Conservation (phyloP, 2,797 vertebrate species). For the Remorina albescens region DNA sequence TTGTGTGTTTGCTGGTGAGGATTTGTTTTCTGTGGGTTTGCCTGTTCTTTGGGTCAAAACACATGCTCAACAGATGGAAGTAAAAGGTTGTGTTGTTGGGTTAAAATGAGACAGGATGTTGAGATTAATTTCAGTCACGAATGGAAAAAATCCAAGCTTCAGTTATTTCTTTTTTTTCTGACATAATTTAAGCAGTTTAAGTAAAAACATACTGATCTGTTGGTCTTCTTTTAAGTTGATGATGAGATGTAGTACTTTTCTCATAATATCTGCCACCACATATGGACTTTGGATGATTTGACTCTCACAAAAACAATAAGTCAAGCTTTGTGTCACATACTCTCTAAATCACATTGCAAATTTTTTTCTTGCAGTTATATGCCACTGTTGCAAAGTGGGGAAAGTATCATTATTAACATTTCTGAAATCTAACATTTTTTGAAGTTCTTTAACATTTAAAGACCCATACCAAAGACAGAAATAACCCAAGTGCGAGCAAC, state of each 20-base stretch:
- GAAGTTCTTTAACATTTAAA: not conserved
- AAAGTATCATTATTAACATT: too few relatives aligned
- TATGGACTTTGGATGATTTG: not conserved
- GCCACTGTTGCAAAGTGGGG: too few relatives aligned
- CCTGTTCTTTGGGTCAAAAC: not conserved
- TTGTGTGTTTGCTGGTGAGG: not conserved
- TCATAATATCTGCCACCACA: not conserved
- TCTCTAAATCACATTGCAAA: too few relatives aligned
- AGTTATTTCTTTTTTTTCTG: not conserved
- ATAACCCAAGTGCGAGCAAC: not conserved
- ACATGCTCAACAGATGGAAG: not conserved
- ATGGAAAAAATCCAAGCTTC: not conserved
- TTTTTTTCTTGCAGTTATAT: too few relatives aligned
- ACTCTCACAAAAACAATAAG: not conserved
- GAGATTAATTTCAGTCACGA: not conserved
- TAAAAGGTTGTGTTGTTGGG: too few relatives aligned
- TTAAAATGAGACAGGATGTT: not conserved
- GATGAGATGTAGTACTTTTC: not conserved
- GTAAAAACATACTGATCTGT: not conserved
- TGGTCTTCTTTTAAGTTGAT: not conserved
- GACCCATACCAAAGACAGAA: not conserved
- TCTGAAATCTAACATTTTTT: too few relatives aligned
- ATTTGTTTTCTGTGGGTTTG: not conserved
- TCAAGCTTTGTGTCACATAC: not conserved
- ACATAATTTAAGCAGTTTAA: not conserved